Base-by-base conservation (phyloP, 1,140 invertebrate species). In the Paralvinella palmiformis region DNA sequence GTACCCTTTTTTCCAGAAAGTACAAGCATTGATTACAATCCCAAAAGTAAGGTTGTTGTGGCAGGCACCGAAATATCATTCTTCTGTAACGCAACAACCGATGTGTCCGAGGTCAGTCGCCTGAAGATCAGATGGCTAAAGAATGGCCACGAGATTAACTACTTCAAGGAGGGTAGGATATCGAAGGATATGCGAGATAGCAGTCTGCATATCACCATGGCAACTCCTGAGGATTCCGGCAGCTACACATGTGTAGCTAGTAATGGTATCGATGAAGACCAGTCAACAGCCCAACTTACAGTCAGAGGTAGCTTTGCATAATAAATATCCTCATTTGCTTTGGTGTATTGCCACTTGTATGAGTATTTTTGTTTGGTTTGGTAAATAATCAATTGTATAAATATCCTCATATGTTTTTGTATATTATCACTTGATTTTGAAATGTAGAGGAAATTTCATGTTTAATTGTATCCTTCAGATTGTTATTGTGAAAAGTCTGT, bases 231-330 rank as follows among this genome's bases (percentile, higher is more conserved):
- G 58, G 94, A 98, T 81, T 95, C 95, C 3, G 95, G 94, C 10
- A 86, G 85, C 50, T 98, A 98, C 73, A 97, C 94, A 0, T 99
- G 96, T 81, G 86, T 95, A n/a, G 96, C 95, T 1, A 85, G 83
- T 45, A 98, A 96, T 1, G 86, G 88, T 5, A 82, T 98, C 20
- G 96, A 98, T 76, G 85, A 89, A 69, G 88, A 88, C 0, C 84
- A 84, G 2, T 90, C 91, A 0, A 84, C 87, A 67, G 94, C 96
- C 6, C 92, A 89, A 53, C 83, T 99, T 1, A 93, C 86, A 62
- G 95, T 99, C 5, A 93, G 96, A 85, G 89, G 88, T 88, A 59
- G 66, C 67, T 35, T 13, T n/a, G n/a, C 10, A 13, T 37, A 24
- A 15, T 13, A 22, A 41, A 37, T 56, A 31, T 1, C 15, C 10